These are phyloP conservation scores for Drosophila punjabiensis DNA, from an alignment of 1,140 invertebrate genomes.

Conservation along the genomic window DNA sequence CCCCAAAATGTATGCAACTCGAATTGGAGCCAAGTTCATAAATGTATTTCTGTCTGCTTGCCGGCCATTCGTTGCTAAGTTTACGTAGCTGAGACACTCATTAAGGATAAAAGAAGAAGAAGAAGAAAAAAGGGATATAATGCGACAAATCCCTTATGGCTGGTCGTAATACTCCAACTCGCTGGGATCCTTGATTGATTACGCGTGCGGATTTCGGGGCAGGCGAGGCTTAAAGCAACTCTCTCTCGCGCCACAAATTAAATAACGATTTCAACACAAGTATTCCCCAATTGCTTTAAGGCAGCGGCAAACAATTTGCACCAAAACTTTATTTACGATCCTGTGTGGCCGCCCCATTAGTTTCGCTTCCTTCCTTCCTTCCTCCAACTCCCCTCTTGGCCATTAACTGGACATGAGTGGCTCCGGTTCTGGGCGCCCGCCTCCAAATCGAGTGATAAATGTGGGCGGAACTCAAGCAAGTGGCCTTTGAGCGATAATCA, in stretches of 20 bases:
- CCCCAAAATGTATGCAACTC: conserved; percentile 79
- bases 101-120: conserved; percentile 45
- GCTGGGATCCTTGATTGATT: conserved; percentile 64
- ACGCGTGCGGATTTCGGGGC: conserved; percentile 57
- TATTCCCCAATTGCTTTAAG: conserved; percentile 48
- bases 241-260: conserved; percentile 44
- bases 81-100: conserved; percentile 66
- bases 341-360: conserved; percentile 45
- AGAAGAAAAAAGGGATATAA: conserved; percentile 9
- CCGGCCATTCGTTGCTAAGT: conserved; percentile 26
- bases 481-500: conserved; percentile 54
- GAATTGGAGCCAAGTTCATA: conserved; percentile 69
- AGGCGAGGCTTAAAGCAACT: conserved; percentile 59
- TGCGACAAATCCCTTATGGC: conserved; percentile 25
- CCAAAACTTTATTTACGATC: conserved; percentile 66
- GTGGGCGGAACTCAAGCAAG: conserved; percentile 40
- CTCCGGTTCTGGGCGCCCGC: neutral
- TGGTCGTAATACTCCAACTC: conserved; percentile 28
- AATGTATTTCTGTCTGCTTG: conserved; percentile 48
- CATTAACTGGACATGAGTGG: conserved; percentile 64
- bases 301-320: conserved; percentile 28
- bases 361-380: conserved; percentile 37
- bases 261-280: conserved; percentile 53
- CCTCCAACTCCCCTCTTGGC: conserved; percentile 23
- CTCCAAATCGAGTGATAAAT: conserved; percentile 46